Conservation (phyloP, 2,113 vertebrate genomes). For the Grallaria varia region DNA sequence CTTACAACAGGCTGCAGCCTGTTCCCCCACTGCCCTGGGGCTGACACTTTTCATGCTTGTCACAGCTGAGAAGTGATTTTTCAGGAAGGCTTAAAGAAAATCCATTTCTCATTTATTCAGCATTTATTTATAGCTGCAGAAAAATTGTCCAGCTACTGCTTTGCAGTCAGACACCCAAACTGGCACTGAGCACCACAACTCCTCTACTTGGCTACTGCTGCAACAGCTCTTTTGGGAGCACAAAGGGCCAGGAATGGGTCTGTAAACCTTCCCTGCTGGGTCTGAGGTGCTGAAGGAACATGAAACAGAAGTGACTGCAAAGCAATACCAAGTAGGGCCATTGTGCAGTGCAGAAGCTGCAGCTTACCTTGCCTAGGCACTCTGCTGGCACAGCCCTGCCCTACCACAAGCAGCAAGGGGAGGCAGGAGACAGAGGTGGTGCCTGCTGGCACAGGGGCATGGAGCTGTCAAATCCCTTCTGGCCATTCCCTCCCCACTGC, state of each 20-base stretch:
- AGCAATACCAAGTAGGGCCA: background rate
- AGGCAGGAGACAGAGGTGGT: accelerated
- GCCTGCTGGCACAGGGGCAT: accelerated
- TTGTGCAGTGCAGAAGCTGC: background rate
- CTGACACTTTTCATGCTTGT: slow-evolving; percentile 28
- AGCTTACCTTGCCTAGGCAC: background rate
- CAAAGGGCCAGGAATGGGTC: background rate
- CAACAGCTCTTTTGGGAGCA: background rate
- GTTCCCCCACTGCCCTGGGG: background rate
- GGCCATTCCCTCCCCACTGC: background rate
- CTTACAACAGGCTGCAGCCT: background rate
- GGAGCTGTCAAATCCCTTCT: background rate
- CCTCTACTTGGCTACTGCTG: background rate
- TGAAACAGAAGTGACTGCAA: background rate
- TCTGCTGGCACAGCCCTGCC: accelerated
- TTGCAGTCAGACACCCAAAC: background rate
- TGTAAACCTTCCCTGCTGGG: background rate
- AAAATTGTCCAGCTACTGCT: background rate
- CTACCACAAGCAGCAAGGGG: background rate
- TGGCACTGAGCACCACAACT: background rate
- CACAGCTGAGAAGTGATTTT: slow-evolving; percentile 40
- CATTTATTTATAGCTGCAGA: slow-evolving; percentile 37
- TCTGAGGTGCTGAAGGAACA: background rate
- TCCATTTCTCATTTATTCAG: slow-evolving; percentile 59
- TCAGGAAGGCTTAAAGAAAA: slow-evolving; percentile 45